A percentile compares a stretch with the other conserved stretches of the same genome.
phyloP scores from a whole-genome alignment of 2,797 vertebrate genomes.

The Lithobates pipiens region DNA sequence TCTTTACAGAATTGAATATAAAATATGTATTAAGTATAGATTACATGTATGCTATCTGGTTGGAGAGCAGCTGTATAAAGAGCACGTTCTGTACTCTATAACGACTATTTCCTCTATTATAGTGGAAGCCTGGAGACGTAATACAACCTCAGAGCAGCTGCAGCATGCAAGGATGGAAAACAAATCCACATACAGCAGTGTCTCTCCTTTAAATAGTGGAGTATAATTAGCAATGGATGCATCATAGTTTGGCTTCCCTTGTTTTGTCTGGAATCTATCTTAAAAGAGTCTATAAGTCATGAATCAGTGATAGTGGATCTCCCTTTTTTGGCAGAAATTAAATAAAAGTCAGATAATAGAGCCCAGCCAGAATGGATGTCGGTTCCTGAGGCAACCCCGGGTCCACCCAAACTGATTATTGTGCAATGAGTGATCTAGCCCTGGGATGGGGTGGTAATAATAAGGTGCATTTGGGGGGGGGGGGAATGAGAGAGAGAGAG shows the following conservation, averaged over 20 bases:
- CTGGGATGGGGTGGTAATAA: no score
- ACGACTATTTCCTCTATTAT: no score
- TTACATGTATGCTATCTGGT: no score
- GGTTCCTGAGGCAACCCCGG: no score
- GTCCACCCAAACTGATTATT: no score
- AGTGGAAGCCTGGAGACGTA: neutral
- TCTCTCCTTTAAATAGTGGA: constrained; percentile 9
- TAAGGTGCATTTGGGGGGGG: no score
- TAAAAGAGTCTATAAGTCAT: neutral
- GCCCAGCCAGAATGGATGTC: no score
- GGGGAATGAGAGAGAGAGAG: constrained; percentile 5
- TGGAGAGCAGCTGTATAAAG: no score
- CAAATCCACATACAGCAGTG: neutral
- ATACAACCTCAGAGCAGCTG: neutral
- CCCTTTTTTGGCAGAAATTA: neutral
- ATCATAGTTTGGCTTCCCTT: constrained; percentile 10
- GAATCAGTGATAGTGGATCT: constrained; percentile 17
- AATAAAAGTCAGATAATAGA: neutral
- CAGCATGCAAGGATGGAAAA: neutral
- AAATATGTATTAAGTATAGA: no score
- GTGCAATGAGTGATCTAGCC: no score
- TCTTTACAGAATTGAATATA: no score
- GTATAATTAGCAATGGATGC: constrained; percentile 18
- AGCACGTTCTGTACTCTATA: no score
- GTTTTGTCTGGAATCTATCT: constrained; percentile 29